Evolutionary conservation across 2,113 vertebrate species (phyloP).

Genomic region (Andinoacara biseriatus): DNA sequence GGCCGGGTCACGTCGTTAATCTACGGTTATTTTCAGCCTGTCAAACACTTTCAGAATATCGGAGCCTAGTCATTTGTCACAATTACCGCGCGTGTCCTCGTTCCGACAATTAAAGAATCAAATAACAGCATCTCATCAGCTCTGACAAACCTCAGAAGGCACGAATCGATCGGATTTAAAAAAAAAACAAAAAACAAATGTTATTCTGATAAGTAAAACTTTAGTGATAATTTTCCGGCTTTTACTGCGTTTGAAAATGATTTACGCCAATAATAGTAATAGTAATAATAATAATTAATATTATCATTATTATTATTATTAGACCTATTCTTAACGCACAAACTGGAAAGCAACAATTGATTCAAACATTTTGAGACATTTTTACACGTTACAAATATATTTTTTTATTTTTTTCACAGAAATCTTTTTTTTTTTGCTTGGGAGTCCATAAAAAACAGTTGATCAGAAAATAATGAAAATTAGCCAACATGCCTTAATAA

Average conservation of each 20-base stretch:
- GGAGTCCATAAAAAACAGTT: neutral
- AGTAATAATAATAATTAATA: neutral
- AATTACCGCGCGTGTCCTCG: conserved; percentile 64
- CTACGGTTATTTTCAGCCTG: conserved; percentile 66
- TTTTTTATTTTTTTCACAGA: neutral
- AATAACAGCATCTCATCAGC: conserved; percentile 22
- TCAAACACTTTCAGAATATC: conserved; percentile 65
- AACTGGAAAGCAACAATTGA: neutral
- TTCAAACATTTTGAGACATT: neutral
- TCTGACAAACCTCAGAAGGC: neutral
- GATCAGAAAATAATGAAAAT: neutral
- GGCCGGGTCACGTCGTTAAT: conserved; percentile 63
- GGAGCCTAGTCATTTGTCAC: conserved; percentile 66
- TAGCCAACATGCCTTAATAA: neutral
- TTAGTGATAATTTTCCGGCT: neutral
- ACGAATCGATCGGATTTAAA: neutral
- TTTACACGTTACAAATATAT: neutral
- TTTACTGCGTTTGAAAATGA: neutral
- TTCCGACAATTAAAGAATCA: conserved; percentile 53
- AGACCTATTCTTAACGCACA: neutral
- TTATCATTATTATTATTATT: neutral
- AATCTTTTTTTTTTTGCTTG: neutral
- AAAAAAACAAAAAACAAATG: neutral
- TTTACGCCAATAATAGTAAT: neutral
- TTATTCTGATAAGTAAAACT: neutral